Evolutionary conservation across 2,113 vertebrate genomes (phyloP).

Genomic region (Dicaeum eximium): DNA sequence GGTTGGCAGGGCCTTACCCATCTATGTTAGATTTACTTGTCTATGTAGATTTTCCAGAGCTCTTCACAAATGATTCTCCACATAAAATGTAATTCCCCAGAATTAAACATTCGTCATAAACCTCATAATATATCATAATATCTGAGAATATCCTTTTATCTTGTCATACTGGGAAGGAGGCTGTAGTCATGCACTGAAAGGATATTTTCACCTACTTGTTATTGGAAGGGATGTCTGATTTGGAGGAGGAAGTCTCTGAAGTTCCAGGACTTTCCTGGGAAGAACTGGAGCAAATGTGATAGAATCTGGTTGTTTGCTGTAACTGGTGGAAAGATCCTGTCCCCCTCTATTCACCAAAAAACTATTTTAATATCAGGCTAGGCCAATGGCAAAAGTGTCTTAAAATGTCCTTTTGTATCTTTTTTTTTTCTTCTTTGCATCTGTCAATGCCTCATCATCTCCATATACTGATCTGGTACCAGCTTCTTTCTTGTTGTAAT

Average conservation of each 20-base stretch:
- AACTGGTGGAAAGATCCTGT: not conserved
- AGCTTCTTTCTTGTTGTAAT: not conserved
- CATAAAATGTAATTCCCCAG: not conserved
- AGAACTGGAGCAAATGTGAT: not conserved
- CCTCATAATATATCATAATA: not conserved
- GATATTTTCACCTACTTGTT: not conserved
- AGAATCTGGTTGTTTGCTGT: not conserved
- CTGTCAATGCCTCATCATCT: not conserved
- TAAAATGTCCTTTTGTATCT: not conserved
- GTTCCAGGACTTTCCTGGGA: not conserved
- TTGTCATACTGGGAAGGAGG: not conserved
- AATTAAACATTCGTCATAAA: not conserved
- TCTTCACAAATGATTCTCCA: not conserved
- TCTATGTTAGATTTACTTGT: fast-evolving
- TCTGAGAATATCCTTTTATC: not conserved
- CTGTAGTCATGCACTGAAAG: not conserved
- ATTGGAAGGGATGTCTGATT: not conserved
- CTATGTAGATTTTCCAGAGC: not conserved
- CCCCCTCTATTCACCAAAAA: not conserved
- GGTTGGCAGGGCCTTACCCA: not conserved
- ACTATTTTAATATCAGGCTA: not conserved
- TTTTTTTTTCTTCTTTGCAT: not conserved
- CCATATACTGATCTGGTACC: not conserved
- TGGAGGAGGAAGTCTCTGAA: not conserved
- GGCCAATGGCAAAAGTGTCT: not conserved